Conservation (phyloP, 2,888 invertebrate genomes). For the Seira musarum region DNA sequence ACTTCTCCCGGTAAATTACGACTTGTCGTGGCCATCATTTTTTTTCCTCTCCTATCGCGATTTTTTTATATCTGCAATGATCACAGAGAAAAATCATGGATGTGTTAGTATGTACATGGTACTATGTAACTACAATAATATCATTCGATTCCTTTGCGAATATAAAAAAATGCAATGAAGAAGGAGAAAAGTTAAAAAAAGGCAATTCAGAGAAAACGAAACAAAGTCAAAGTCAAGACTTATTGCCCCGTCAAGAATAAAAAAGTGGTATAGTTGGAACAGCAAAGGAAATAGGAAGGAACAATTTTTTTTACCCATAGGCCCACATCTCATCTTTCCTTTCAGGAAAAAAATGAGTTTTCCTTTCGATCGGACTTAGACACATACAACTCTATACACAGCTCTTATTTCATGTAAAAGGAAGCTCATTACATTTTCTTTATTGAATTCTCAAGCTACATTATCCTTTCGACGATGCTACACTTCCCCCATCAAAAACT, state of each 20-base stretch:
- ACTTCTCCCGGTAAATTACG: neutral
- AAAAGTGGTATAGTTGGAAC: conserved; percentile 10
- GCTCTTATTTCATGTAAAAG: neutral
- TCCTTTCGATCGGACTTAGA: neutral
- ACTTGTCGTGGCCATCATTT: conserved; percentile 1
- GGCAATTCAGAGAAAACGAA: neutral
- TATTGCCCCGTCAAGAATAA: conserved; percentile 26
- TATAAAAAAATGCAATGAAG: neutral
- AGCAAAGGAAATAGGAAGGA: neutral
- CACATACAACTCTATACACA: neutral
- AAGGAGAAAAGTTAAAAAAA: neutral
- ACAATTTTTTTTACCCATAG: conserved; percentile 1
- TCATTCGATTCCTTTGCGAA: neutral
- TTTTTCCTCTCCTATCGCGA: neutral
- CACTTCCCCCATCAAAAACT: neutral
- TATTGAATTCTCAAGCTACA: no score
- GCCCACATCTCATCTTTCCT: conserved; percentile 24
- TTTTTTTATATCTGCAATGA: conserved; percentile 3
- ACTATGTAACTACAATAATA: no score
- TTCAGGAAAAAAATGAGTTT: conserved; percentile 5
- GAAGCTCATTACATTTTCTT: no score
- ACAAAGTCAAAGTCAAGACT: conserved; percentile 29
- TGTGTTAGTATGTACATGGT: neutral
- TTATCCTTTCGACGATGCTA: no score
- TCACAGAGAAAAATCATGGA: neutral